Conservation (phyloP, 1,140 invertebrate genomes). For the Tyrophagus putrescentiae region DNA sequence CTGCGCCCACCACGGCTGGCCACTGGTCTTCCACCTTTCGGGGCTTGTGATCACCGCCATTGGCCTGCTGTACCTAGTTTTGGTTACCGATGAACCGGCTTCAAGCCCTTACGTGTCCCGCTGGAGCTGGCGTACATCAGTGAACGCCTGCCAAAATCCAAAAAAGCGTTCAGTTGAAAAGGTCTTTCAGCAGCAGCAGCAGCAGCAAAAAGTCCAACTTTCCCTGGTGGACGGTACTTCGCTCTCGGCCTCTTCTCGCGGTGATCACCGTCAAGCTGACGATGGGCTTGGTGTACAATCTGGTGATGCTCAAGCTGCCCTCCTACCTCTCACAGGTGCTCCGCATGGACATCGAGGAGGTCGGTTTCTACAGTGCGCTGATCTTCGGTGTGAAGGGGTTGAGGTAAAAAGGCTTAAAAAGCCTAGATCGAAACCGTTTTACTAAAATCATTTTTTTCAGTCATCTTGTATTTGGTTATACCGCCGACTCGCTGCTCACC, state of each 20-base stretch:
- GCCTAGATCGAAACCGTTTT: background rate
- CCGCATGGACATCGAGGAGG: background rate
- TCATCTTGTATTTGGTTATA: background rate
- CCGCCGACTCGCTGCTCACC: background rate
- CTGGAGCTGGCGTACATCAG: too few relatives aligned
- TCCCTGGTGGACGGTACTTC: slow-evolving; percentile 1
- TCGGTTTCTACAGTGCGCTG: background rate
- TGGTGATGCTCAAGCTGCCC: too few relatives aligned
- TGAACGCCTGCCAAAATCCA: background rate
- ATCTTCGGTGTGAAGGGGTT: background rate
- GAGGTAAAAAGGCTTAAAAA: background rate
- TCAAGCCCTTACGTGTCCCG: too few relatives aligned
- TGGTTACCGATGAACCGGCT: too few relatives aligned
- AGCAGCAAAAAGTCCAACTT: background rate
- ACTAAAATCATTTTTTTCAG: background rate
- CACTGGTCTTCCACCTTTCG: slow-evolving; percentile 19
- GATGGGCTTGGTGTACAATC: too few relatives aligned
- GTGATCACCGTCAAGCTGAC: background rate
- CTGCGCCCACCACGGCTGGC: slow-evolving; percentile 15
- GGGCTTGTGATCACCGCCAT: too few relatives aligned
- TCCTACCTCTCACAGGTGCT: background rate
- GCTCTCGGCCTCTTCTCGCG: slow-evolving; percentile 1
- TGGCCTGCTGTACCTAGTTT: background rate
- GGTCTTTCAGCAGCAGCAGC: background rate
- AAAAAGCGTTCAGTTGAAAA: background rate